phyloP scores from a whole-genome alignment of 1,140 invertebrate genomes.

The Calliopsis andreniformis region DNA sequence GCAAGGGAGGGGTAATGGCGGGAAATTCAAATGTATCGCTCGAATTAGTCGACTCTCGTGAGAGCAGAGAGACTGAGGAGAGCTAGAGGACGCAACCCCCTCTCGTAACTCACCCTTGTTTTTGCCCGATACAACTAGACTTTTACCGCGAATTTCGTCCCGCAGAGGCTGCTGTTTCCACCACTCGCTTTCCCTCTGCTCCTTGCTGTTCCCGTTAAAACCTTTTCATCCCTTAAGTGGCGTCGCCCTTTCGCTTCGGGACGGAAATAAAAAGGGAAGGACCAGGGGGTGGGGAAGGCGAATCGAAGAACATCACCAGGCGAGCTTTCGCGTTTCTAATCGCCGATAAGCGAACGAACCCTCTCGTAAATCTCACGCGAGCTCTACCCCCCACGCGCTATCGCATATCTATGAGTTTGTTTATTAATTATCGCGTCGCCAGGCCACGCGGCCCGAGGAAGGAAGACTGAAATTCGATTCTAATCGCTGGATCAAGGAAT shows the following conservation, averaged over 20 bases:
- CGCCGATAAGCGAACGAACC: slow-evolving; percentile 66
- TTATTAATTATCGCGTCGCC: slow-evolving; percentile 72
- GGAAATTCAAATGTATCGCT: slow-evolving; percentile 80
- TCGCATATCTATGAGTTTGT: slow-evolving; percentile 72
- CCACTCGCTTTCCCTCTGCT: slow-evolving; percentile 20
- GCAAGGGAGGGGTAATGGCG: slow-evolving; percentile 66
- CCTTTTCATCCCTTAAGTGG: slow-evolving; percentile 57
- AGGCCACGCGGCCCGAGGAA: not conserved
- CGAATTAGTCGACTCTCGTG: slow-evolving; percentile 71
- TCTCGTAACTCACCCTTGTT: slow-evolving; percentile 80
- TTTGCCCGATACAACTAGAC: slow-evolving; percentile 73
- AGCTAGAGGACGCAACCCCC: slow-evolving; percentile 59
- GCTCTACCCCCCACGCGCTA: slow-evolving; percentile 49
- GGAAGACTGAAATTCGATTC: slow-evolving; percentile 50
- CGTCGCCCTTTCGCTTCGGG: slow-evolving; percentile 35
- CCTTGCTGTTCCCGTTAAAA: slow-evolving; percentile 52
- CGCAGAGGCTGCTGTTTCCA: slow-evolving; percentile 28
- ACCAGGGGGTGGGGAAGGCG: slow-evolving; percentile 7
- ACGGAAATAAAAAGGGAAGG: slow-evolving; percentile 51
- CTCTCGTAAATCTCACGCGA: slow-evolving; percentile 71
- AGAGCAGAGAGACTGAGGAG: slow-evolving; percentile 49
- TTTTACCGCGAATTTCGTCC: slow-evolving; percentile 67
- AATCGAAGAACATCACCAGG: slow-evolving; percentile 40
- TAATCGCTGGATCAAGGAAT: slow-evolving; percentile 56
- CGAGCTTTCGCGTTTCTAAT: slow-evolving; percentile 70